phyloP scores from a whole-genome alignment of 2,888 invertebrate species.

The Cheiracanthium punctorium region DNA sequence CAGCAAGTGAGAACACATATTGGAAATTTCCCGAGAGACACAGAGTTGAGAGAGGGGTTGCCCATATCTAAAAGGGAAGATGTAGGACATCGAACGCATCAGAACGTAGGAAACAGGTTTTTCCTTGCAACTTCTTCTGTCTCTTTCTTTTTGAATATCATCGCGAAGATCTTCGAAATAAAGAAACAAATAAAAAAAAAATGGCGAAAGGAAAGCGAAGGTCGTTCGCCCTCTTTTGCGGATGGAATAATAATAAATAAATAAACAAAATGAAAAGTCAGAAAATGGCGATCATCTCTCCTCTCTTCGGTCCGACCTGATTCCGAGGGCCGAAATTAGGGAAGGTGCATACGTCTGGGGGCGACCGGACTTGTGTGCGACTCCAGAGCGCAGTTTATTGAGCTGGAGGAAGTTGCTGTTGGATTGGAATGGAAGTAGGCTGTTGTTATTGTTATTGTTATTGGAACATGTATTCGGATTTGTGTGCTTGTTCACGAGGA shows the following conservation, averaged over 20 bases:
- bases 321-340: neutral
- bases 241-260: neutral
- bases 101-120: constrained; percentile 29
- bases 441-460: no score
- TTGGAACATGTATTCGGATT: no score
- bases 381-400: no score
- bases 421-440: no score
- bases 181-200: no score
- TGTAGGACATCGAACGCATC: constrained; percentile 62
- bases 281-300: neutral
- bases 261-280: neutral
- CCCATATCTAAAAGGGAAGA: neutral
- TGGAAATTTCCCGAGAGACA: constrained; percentile 19
- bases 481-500: no score
- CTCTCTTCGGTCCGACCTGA: neutral
- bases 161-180: constrained; percentile 34
- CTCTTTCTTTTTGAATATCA: neutral
- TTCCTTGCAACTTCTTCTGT: neutral
- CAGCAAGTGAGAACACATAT: neutral
- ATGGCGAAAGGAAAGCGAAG: constrained; percentile 57
- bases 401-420: no score
- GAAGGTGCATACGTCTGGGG: neutral
- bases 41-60: constrained; percentile 43
- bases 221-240: constrained; percentile 56
- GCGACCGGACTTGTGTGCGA: neutral